phyloP scores from a whole-genome alignment of 2,113 vertebrate species.

The Garra rufa region DNA sequence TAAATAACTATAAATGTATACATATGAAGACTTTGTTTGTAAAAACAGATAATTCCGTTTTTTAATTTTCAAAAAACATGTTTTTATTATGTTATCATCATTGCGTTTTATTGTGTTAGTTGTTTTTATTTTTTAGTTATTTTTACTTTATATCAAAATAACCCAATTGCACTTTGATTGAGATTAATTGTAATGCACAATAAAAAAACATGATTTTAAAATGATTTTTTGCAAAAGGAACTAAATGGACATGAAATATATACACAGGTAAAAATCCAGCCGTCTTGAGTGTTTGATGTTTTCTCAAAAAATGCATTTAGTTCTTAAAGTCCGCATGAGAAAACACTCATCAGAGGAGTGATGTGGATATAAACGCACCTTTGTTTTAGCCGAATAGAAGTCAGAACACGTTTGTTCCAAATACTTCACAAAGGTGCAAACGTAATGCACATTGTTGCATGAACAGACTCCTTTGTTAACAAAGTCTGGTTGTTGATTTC shows the following conservation, averaged over 20 bases:
- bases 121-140: no score
- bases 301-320: background rate
- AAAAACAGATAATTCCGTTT: no score
- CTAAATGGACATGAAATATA: background rate
- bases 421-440: background rate
- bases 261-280: background rate
- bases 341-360: background rate
- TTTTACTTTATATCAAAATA: no score
- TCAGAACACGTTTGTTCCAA: background rate
- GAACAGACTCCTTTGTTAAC: background rate
- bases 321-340: background rate
- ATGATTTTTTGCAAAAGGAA: no score
- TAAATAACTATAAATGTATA: no score
- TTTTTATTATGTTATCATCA: no score
- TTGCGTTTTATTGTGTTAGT: no score
- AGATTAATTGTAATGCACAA: no score
- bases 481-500: background rate
- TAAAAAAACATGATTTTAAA: no score
- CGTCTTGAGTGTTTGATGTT: background rate
- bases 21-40: no score
- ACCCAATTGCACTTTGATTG: no score
- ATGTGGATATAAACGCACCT: background rate
- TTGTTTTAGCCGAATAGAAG: background rate
- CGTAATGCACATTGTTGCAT: background rate
- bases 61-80: no score